phyloP scores from a whole-genome alignment of 64 coral and sea anemone genomes.

The Montipora sp. region DNA sequence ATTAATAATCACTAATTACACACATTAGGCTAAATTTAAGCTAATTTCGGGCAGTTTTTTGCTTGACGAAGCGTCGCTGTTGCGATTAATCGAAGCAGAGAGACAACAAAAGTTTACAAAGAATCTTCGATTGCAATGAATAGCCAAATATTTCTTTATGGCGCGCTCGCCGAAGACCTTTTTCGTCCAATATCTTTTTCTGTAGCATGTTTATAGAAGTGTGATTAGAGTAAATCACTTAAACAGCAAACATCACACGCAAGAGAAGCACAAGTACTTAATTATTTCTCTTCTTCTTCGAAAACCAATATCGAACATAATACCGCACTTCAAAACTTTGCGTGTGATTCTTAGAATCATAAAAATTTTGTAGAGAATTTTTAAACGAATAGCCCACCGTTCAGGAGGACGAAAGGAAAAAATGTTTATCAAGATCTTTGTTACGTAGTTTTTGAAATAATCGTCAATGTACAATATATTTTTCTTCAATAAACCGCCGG shows the following conservation, averaged over 20 bases:
- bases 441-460: not conserved
- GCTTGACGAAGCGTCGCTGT: not conserved
- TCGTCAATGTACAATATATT: not conserved
- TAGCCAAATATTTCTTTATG: conserved; percentile 37
- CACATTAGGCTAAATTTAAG: conserved; percentile 50
- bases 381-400: too few relatives aligned
- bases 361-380: conserved; percentile 15
- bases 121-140: conserved; percentile 25
- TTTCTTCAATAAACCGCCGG: not conserved
- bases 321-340: conserved; percentile 35
- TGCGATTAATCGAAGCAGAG: not conserved
- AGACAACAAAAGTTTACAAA: not conserved
- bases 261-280: conserved; percentile 35
- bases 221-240: conserved; percentile 59
- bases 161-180: not conserved
- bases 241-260: conserved; percentile 62
- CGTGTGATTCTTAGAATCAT: conserved; percentile 1
- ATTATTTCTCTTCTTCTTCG: conserved; percentile 33
- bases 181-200: conserved; percentile 24
- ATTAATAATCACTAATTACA: conserved; percentile 52
- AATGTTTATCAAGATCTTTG: too few relatives aligned
- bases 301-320: conserved; percentile 42
- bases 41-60: conserved; percentile 9
- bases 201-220: conserved; percentile 42
- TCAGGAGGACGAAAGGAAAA: too few relatives aligned